Conservation (phyloP, 92 coral and sea anemone genomes). For the Nematostella vectensis region DNA sequence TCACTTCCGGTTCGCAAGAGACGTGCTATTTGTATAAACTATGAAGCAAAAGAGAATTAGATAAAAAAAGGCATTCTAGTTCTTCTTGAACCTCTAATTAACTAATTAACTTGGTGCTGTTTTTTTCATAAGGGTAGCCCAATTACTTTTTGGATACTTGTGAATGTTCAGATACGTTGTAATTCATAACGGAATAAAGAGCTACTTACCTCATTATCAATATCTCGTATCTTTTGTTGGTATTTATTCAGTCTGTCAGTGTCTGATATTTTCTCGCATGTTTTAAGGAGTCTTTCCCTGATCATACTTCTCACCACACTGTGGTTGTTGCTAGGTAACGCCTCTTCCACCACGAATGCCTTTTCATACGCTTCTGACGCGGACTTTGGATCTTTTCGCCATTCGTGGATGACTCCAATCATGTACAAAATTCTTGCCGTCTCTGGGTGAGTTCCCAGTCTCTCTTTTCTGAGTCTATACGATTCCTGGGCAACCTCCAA, state of each 20-base stretch:
- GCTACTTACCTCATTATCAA: too few relatives aligned
- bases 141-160: too few relatives aligned
- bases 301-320: slow-evolving; percentile 30
- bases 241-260: slow-evolving; percentile 5
- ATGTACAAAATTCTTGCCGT: slow-evolving; percentile 53
- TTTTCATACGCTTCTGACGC: slow-evolving; percentile 30
- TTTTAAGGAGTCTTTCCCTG: slow-evolving; percentile 8
- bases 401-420: slow-evolving; percentile 37
- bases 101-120: too few relatives aligned
- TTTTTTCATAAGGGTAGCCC: too few relatives aligned
- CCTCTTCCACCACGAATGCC: slow-evolving; percentile 60
- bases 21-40: too few relatives aligned
- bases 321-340: slow-evolving; percentile 35
- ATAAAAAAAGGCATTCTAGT: too few relatives aligned
- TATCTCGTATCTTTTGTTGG: not conserved
- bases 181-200: too few relatives aligned
- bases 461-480: slow-evolving; percentile 24
- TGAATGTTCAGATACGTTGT: too few relatives aligned
- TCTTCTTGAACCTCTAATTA: too few relatives aligned
- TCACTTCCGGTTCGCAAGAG: too few relatives aligned
- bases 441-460: slow-evolving; percentile 43
- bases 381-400: slow-evolving; percentile 8
- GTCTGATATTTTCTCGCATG: slow-evolving; percentile 3
- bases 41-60: too few relatives aligned
- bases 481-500: slow-evolving; percentile 38